Evolutionary conservation across 2,888 invertebrate species (phyloP).

Genomic region (Alloscopus bannaensis): DNA sequence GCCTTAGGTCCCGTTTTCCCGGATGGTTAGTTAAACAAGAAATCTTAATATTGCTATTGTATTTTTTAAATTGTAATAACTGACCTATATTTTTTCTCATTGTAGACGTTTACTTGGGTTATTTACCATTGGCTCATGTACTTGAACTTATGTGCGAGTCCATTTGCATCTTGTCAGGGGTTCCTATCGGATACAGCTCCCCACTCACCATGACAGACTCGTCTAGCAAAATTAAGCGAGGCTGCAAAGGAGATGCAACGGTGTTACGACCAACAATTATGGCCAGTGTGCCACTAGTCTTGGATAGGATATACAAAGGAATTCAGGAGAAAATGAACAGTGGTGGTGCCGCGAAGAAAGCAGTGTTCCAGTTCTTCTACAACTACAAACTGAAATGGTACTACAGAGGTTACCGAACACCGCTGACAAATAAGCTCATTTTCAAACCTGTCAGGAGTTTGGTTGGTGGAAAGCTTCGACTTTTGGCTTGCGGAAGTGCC

Average conservation of each 20-base stretch:
- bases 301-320: constrained; percentile 98
- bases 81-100: constrained; percentile 21
- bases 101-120: constrained; percentile 91
- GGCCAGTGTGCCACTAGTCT: constrained; percentile 96
- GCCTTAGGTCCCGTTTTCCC: constrained; percentile 81
- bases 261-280: constrained; percentile 93
- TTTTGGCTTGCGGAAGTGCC: constrained; percentile 91
- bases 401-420: constrained; percentile 88
- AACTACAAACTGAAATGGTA: constrained; percentile 93
- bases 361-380: constrained; percentile 95
- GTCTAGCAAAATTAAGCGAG: constrained; percentile 96
- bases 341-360: constrained; percentile 86
- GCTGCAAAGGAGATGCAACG: constrained; percentile 93
- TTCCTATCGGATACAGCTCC: constrained; percentile 96
- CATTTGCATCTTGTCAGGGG: constrained; percentile 88
- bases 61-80: too few species aligned
- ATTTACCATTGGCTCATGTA: constrained; percentile 97
- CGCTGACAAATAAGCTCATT: constrained; percentile 83
- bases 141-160: constrained; percentile 88
- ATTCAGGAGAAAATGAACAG: constrained; percentile 95
- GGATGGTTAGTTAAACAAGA: constrained; percentile 75
- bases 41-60: too few species aligned
- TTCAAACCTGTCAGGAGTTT: constrained; percentile 83
- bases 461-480: constrained; percentile 91
- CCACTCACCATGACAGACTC: constrained; percentile 94